Evolutionary conservation across 2,888 invertebrate genomes (phyloP).

Genomic region (Cephus nigrinus): DNA sequence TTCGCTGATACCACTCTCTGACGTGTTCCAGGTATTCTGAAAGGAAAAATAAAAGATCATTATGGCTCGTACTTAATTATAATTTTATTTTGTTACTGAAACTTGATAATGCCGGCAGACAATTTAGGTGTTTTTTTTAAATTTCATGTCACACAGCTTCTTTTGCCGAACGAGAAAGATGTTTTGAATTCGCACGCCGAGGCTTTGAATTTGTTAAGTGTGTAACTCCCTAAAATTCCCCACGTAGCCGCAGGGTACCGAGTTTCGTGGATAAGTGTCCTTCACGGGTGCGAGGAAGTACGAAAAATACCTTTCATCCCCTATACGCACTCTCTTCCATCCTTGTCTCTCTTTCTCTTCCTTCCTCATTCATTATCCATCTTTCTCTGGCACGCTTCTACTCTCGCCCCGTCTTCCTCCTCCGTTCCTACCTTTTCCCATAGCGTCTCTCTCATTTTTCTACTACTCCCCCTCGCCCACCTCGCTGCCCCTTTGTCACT

Average conservation of each 20-base stretch:
- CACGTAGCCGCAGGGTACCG: background rate
- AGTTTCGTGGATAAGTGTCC: conserved; percentile 4
- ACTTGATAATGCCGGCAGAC: background rate
- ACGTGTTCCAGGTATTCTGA: background rate
- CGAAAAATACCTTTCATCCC: conserved; percentile 9
- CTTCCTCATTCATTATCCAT: background rate
- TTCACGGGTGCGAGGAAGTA: background rate
- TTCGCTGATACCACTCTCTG: background rate
- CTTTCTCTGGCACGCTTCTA: background rate
- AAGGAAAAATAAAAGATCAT: no score
- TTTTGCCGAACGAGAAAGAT: background rate
- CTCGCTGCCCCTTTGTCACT: conserved; percentile 1
- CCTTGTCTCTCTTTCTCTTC: background rate
- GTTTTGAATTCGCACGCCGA: background rate
- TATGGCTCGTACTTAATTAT: no score
- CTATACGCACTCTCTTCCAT: background rate
- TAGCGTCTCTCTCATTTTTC: background rate
- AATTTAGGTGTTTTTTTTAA: background rate
- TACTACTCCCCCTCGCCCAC: background rate
- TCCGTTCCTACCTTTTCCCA: background rate
- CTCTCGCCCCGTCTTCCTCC: background rate
- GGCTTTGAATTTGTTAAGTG: background rate
- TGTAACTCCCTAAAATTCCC: background rate
- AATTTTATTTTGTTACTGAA: background rate
- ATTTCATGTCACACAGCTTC: background rate